These are phyloP conservation scores for Pseudomyrmex concolor DNA, from an alignment of 1,140 invertebrate species.

Conservation along the genomic window DNA sequence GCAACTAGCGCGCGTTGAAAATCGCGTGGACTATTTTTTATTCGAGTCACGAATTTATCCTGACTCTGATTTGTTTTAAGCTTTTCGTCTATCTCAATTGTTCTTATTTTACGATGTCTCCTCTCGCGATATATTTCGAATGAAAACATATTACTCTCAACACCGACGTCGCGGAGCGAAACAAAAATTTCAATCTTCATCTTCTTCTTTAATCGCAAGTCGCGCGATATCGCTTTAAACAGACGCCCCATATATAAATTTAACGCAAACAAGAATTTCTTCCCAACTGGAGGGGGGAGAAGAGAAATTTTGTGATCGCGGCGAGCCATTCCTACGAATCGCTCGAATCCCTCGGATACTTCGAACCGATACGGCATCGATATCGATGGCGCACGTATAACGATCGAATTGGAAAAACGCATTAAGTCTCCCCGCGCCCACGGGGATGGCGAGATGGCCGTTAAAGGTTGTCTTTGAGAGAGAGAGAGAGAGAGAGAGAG, in stretches of 20 bases:
- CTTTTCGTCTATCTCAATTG: constrained; percentile 15
- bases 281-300: too few relatives aligned
- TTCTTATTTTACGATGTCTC: neutral
- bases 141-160: neutral
- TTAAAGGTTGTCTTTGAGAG: constrained; percentile 73
- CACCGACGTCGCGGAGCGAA: neutral
- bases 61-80: neutral
- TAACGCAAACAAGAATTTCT: neutral
- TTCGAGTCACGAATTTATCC: constrained; percentile 1
- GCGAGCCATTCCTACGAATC: neutral
- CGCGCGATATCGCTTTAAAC: neutral
- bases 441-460: constrained; percentile 71
- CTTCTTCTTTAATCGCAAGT: constrained; percentile 14
- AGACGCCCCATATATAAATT: neutral
- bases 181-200: constrained; percentile 11
- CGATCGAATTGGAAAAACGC: constrained; percentile 65
- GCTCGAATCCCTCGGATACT: neutral
- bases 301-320: neutral
- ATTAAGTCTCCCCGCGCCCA: constrained; percentile 58
- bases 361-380: constrained; percentile 43
- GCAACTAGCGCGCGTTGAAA: neutral
- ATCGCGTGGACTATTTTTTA: neutral
- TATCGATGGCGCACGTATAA: constrained; percentile 31
- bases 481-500: too few relatives aligned
- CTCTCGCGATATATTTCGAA: neutral